Conservation (phyloP, 2,797 vertebrate genomes). For the Pogoniulus pusillus region DNA sequence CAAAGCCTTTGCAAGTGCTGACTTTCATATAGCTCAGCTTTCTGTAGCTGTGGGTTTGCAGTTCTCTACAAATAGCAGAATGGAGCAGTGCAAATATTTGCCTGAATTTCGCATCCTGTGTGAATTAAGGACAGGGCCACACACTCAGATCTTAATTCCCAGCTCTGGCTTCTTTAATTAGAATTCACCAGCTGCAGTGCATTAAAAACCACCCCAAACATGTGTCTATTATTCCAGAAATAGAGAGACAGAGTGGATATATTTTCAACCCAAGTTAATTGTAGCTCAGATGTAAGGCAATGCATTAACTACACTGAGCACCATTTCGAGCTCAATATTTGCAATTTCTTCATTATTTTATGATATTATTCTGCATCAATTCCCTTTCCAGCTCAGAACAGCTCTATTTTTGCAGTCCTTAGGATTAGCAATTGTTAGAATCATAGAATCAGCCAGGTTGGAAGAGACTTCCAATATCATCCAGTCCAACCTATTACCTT, state of each 20-base stretch:
- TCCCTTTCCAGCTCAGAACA: background rate
- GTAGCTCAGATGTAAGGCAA: background rate
- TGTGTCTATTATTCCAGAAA: background rate
- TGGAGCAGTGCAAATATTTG: background rate
- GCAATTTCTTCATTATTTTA: background rate
- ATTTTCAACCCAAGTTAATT: background rate
- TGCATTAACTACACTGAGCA: background rate
- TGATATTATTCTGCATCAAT: background rate
- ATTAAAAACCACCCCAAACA: background rate
- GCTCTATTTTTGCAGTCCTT: background rate
- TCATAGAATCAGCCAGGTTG: too few relatives aligned
- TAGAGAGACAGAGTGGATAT: background rate
- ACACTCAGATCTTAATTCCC: background rate
- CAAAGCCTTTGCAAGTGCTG: background rate
- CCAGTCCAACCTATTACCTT: too few relatives aligned
- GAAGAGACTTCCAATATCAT: too few relatives aligned
- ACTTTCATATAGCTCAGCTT: background rate
- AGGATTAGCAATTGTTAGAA: too few relatives aligned
- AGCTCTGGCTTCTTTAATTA: background rate
- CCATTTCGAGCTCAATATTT: background rate
- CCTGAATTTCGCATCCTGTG: background rate
- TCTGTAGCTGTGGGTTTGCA: background rate
- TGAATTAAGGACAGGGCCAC: background rate
- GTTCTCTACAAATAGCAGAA: background rate
- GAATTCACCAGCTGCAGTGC: background rate